Evolutionary conservation across 1,140 invertebrate species (phyloP).

Genomic region (Cylas formicarius): DNA sequence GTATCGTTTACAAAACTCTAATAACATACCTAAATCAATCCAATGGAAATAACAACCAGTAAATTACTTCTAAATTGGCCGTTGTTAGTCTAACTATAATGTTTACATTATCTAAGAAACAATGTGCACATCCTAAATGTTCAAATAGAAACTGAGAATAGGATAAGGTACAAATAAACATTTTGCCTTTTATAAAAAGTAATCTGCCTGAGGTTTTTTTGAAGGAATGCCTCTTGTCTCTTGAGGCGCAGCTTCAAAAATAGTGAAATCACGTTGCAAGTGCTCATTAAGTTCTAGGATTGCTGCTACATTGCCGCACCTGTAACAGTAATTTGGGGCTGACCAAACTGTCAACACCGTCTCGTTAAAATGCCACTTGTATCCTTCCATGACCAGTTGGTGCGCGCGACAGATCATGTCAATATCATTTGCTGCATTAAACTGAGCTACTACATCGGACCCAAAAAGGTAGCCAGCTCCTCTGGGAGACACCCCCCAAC

Average conservation of each 20-base stretch:
- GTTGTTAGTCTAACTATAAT: no score
- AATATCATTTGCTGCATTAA: constrained; percentile 94
- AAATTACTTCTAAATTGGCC: no score
- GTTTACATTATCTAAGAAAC: no score
- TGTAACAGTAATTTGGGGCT: constrained; percentile 99
- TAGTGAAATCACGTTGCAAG: constrained; percentile 92
- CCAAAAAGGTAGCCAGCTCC: constrained; percentile 98
- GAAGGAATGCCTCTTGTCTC: constrained; percentile 95
- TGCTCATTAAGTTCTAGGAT: constrained; percentile 97
- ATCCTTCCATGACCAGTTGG: constrained; percentile 99
- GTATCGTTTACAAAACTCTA: no score
- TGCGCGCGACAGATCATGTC: constrained; percentile 99
- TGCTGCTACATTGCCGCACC: constrained; percentile 99
- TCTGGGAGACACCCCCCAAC: constrained; percentile 93
- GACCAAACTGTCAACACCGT: constrained; percentile 99
- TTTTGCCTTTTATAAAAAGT: constrained; percentile 96
- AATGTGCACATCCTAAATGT: no score
- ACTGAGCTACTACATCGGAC: constrained; percentile 93
- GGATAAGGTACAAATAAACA: no score
- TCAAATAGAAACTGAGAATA: no score
- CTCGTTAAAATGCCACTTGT: constrained; percentile 99
- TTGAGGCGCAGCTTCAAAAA: constrained; percentile 98
- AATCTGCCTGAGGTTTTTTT: constrained; percentile 98
- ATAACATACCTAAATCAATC: no score
- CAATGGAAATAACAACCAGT: no score